Evolutionary conservation across 2,888 invertebrate genomes (phyloP).

Genomic region (Entomobrya proxima): DNA sequence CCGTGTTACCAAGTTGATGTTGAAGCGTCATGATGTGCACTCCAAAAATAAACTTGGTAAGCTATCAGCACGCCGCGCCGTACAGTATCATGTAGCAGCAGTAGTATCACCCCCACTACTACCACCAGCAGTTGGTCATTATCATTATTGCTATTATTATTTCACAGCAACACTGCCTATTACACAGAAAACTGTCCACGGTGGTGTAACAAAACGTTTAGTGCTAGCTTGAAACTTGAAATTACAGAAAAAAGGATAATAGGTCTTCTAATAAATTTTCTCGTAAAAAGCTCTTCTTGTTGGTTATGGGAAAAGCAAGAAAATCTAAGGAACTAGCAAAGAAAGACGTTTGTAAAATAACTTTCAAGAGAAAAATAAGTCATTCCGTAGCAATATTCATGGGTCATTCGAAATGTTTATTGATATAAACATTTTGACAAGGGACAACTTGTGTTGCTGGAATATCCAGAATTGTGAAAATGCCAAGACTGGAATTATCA

Average conservation of each 20-base stretch:
- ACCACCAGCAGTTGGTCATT: conserved; percentile 55
- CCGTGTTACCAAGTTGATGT: neutral
- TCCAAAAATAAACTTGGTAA: conserved; percentile 42
- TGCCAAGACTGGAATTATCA: neutral
- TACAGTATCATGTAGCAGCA: conserved; percentile 1
- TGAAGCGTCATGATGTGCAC: conserved; percentile 23
- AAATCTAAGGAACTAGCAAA: neutral
- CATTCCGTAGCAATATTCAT: neutral
- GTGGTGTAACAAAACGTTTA: conserved; percentile 38
- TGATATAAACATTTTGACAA: conserved; percentile 21
- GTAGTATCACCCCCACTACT: neutral
- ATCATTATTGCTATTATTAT: conserved; percentile 38
- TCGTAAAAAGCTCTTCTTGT: neutral
- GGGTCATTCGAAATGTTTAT: neutral
- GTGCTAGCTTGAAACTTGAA: neutral
- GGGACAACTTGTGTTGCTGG: neutral
- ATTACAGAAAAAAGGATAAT: conserved; percentile 12
- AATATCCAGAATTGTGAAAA: neutral
- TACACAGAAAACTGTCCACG: conserved; percentile 40
- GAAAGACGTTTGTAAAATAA: neutral
- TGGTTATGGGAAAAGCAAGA: neutral
- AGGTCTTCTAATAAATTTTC: neutral
- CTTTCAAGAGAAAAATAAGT: neutral
- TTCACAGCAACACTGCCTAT: conserved; percentile 25
- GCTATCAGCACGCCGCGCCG: neutral